phyloP scores from a whole-genome alignment of 2,113 vertebrate species.

The Rhynchomys soricoides region DNA sequence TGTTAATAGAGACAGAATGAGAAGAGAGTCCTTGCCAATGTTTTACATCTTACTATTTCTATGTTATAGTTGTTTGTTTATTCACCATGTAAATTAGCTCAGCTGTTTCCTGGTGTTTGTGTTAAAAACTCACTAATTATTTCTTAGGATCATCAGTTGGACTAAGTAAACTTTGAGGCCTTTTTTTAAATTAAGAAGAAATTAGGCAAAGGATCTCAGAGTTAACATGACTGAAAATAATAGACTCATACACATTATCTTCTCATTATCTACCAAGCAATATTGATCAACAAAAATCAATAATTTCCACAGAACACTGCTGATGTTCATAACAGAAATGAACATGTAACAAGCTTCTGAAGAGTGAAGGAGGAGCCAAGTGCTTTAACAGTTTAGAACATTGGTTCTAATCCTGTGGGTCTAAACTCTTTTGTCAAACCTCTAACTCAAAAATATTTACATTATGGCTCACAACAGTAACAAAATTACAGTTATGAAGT shows the following conservation, averaged over 20 bases:
- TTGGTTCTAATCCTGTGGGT: too few species aligned
- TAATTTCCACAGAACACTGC: neutral
- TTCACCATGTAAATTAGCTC: neutral
- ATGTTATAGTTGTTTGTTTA: conserved; percentile 40
- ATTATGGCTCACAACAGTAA: too few species aligned
- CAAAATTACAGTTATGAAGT: too few species aligned
- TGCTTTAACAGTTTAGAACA: neutral
- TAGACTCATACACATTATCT: neutral
- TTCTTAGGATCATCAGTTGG: conserved; percentile 31
- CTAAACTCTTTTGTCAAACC: too few species aligned
- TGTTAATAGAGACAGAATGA: neutral
- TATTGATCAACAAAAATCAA: neutral
- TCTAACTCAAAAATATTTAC: too few species aligned
- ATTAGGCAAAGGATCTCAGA: neutral
- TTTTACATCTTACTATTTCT: conserved; percentile 28
- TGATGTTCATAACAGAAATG: neutral
- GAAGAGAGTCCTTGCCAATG: conserved; percentile 12
- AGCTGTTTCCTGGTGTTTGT: neutral
- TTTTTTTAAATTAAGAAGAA: neutral
- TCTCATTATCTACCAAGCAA: conserved; percentile 26
- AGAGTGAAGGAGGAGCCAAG: neutral
- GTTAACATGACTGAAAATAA: neutral
- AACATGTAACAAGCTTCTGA: neutral
- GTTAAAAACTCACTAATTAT: conserved; percentile 11
- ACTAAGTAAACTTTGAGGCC: neutral